These are phyloP conservation scores for Sinohyriopsis cumingii DNA, from an alignment of 2,888 invertebrate species.

Conservation along the genomic window DNA sequence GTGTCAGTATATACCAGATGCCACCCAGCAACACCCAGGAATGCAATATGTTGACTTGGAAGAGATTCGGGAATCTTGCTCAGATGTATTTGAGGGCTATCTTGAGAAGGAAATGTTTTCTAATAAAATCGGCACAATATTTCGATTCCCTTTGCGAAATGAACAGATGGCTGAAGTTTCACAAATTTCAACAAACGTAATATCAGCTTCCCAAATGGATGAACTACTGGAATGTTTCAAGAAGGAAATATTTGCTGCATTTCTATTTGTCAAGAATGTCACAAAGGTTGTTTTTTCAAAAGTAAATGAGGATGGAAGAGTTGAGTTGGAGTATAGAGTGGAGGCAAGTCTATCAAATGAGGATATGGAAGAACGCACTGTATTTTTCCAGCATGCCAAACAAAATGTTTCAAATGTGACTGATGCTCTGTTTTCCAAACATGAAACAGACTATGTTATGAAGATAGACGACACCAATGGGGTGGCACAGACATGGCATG, in stretches of 20 bases:
- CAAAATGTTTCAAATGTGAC: too few relatives aligned
- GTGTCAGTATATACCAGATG: constrained; percentile 50
- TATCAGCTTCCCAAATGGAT: constrained; percentile 5
- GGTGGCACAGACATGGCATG: constrained; percentile 17
- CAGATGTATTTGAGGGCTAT: constrained; percentile 33
- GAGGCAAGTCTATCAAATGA: constrained; percentile 11
- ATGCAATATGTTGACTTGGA: constrained; percentile 19
- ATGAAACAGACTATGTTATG: constrained; percentile 20
- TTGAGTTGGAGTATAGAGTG: neutral
- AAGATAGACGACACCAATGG: constrained; percentile 16
- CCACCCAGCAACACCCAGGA: constrained; percentile 28
- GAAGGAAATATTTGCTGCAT: constrained; percentile 16
- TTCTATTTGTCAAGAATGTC: constrained; percentile 29
- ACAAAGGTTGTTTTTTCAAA: neutral
- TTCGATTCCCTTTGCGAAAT: constrained; percentile 9
- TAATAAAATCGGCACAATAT: constrained; percentile 29
- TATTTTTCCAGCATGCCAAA: constrained; percentile 20
- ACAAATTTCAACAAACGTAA: constrained; percentile 36
- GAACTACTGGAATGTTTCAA: constrained; percentile 13
- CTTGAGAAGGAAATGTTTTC: constrained; percentile 24
- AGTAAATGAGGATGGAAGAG: neutral
- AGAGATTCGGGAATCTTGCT: constrained; percentile 18
- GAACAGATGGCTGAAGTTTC: constrained; percentile 44
- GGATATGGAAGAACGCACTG: constrained; percentile 5
- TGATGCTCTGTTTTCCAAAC: neutral